These are phyloP conservation scores for Tragelaphus imberbis DNA, from an alignment of 2,113 vertebrate species.

Conservation along the genomic window DNA sequence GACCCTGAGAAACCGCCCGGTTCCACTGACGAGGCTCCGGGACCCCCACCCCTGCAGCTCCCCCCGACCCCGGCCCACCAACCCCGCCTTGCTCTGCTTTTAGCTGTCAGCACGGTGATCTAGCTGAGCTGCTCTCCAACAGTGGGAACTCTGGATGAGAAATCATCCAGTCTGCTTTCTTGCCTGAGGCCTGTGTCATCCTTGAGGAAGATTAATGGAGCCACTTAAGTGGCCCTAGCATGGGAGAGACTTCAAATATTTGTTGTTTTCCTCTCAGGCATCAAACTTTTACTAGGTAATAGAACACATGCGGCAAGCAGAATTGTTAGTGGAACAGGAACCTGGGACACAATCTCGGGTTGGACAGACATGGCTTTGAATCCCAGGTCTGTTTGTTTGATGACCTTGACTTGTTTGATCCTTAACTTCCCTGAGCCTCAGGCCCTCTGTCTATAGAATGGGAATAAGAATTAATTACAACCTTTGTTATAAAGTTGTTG, in stretches of 20 bases:
- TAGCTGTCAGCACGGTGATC: not conserved
- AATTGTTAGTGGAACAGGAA: not conserved
- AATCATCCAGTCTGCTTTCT: not conserved
- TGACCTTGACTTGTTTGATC: not conserved
- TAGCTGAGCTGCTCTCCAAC: not conserved
- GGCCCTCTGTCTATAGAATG: not conserved
- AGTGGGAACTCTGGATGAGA: not conserved
- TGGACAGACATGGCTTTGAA: not conserved
- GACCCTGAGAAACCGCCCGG: not conserved
- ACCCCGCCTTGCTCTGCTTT: not conserved
- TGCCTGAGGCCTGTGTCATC: not conserved
- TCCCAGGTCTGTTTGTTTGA: not conserved
- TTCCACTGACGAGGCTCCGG: not conserved
- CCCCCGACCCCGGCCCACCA: rapidly evolving
- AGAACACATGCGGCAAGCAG: not conserved
- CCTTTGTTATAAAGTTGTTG: not conserved
- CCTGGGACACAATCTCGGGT: not conserved
- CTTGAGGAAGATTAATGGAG: not conserved
- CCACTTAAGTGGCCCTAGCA: not conserved
- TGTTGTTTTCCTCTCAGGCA: not conserved
- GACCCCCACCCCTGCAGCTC: no score
- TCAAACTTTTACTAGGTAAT: not conserved
- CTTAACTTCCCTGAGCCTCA: not conserved
- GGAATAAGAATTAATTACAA: not conserved
- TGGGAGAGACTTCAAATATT: not conserved